Percentiles rank a stretch among this genome's conserved stretches.
Evolutionary conservation across 2,888 invertebrate species (phyloP).

Genomic region (Oxyteleia sp.): DNA sequence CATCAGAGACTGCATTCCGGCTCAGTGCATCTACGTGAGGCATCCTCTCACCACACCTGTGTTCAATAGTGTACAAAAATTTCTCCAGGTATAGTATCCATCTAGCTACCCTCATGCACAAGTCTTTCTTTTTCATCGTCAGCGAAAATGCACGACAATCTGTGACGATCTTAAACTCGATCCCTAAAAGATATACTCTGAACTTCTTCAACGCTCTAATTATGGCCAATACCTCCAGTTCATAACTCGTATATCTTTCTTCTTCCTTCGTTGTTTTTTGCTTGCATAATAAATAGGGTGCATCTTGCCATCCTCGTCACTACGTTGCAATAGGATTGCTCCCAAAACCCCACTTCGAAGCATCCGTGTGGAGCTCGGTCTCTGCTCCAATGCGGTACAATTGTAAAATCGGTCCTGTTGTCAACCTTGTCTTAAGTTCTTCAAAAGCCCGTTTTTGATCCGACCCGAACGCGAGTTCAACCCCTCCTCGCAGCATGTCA

Average conservation of each 20-base stretch:
- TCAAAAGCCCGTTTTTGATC: neutral
- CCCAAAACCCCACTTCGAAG: slow-evolving; percentile 64
- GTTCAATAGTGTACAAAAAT: slow-evolving; percentile 54
- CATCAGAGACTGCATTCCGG: too few species aligned
- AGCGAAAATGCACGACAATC: slow-evolving; percentile 47
- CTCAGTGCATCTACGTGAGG: slow-evolving; percentile 74
- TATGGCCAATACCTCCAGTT: slow-evolving; percentile 77
- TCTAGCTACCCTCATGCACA: too few species aligned
- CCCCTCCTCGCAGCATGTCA: neutral
- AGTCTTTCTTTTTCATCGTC: slow-evolving; percentile 1
- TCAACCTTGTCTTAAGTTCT: slow-evolving; percentile 35
- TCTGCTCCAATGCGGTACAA: slow-evolving; percentile 53
- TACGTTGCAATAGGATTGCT: slow-evolving; percentile 73
- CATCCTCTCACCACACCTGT: slow-evolving; percentile 44
- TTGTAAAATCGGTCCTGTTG: slow-evolving; percentile 36
- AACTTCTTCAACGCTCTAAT: slow-evolving; percentile 77
- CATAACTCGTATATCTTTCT: too few species aligned
- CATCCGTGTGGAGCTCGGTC: slow-evolving; percentile 68
- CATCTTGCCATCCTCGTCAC: slow-evolving; percentile 65
- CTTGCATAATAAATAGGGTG: slow-evolving; percentile 77
- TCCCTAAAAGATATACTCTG: slow-evolving; percentile 61
- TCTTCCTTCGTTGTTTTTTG: slow-evolving; percentile 73
- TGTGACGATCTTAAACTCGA: too few species aligned
- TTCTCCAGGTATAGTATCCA: slow-evolving; percentile 51
- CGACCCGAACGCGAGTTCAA: neutral